phyloP scores from a whole-genome alignment of 2,888 invertebrate genomes.

The Ashinkailepas kermadecensis region DNA sequence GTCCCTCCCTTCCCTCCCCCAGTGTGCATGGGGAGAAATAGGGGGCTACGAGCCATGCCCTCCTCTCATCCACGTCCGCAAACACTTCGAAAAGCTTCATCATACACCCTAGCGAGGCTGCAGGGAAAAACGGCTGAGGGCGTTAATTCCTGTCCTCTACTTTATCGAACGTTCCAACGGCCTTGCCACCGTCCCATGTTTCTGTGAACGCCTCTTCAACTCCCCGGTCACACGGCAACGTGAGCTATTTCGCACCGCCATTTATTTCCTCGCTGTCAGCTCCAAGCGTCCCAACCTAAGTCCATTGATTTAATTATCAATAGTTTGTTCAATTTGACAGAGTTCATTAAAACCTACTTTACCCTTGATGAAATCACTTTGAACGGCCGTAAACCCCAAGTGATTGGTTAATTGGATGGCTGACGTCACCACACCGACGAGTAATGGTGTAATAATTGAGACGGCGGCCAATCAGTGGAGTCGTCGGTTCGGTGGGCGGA shows the following conservation, averaged over 20 bases:
- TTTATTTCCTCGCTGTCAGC: not conserved
- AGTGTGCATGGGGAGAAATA: no score
- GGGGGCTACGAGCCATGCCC: no score
- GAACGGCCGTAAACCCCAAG: not conserved
- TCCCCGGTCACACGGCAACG: no score
- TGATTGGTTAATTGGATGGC: constrained; percentile 8
- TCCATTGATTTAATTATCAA: constrained; percentile 6
- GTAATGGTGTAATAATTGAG: constrained; percentile 16
- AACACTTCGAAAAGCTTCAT: no score
- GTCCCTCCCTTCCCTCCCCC: no score
- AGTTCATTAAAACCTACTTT: constrained; percentile 15
- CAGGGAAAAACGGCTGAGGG: no score
- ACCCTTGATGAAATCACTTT: not conserved
- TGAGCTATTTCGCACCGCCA: not conserved
- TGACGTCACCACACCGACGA: not conserved
- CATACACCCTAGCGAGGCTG: no score
- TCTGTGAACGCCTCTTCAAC: no score
- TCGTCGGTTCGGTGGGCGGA: not conserved
- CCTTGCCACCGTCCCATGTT: no score
- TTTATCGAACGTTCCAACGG: no score
- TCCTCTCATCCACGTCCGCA: no score
- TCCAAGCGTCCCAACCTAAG: not conserved
- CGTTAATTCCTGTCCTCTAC: no score
- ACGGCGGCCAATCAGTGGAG: not conserved
- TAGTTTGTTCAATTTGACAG: constrained; percentile 1